phyloP scores from a whole-genome alignment of 2,888 invertebrate genomes.

The Blomia tropicalis region DNA sequence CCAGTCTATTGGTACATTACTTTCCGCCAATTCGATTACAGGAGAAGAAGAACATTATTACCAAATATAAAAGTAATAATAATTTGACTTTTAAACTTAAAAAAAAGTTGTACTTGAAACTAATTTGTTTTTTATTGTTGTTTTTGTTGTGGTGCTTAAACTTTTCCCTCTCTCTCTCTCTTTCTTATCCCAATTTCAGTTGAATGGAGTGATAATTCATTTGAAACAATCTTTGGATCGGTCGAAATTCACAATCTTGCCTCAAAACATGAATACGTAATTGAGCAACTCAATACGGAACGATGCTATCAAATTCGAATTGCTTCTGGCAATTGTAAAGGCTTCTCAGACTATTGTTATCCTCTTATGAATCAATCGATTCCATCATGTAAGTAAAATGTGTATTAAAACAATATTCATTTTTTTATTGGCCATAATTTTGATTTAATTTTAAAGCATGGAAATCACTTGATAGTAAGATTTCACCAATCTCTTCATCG shows the following conservation, averaged over 20 bases:
- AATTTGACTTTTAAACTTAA: too few relatives aligned
- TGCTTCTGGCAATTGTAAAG: constrained; percentile 79
- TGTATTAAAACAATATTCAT: too few relatives aligned
- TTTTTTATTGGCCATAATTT: too few relatives aligned
- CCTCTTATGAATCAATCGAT: constrained; percentile 68
- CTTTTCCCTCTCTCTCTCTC: too few relatives aligned
- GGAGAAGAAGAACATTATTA: constrained; percentile 53
- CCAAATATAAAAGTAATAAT: constrained; percentile 68
- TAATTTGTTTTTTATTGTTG: too few relatives aligned
- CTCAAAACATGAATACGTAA: constrained; percentile 46
- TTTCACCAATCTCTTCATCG: constrained; percentile 37
- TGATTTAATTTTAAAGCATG: constrained; percentile 49
- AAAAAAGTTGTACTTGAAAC: too few relatives aligned
- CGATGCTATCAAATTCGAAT: constrained; percentile 74
- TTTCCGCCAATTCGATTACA: constrained; percentile 53
- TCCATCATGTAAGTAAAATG: constrained; percentile 70
- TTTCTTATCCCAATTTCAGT: too few relatives aligned
- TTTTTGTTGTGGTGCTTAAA: too few relatives aligned
- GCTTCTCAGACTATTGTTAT: constrained; percentile 59
- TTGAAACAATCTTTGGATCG: constrained; percentile 61
- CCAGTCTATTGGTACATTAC: constrained; percentile 50
- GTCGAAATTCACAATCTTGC: constrained; percentile 52
- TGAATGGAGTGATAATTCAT: constrained; percentile 81
- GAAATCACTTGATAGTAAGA: constrained; percentile 61
- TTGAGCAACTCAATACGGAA: constrained; percentile 65